These are phyloP conservation scores for Mesorhabditis belari DNA, from an alignment of 2,888 invertebrate species.

Conservation along the genomic window DNA sequence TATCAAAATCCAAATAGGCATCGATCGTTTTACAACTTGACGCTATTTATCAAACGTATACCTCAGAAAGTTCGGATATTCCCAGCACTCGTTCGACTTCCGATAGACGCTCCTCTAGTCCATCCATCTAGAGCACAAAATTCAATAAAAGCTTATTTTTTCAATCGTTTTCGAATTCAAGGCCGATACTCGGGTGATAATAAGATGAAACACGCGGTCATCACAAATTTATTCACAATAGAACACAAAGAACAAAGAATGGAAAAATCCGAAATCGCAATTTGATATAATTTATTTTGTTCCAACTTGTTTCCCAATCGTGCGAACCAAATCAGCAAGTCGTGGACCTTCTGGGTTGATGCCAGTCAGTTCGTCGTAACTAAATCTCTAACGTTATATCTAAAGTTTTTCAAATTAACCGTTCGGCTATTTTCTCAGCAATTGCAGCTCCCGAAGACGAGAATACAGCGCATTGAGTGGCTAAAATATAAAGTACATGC, in stretches of 20 bases:
- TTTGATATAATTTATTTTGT: background rate
- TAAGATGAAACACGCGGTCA: no score
- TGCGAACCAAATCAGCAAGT: background rate
- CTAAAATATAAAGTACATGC: conserved; percentile 22
- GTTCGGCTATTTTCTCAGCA: conserved; percentile 7
- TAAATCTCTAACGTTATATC: no score
- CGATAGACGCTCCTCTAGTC: background rate
- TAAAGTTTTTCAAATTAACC: no score
- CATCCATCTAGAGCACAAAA: background rate
- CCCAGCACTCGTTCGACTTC: background rate
- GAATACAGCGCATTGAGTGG: conserved; percentile 45
- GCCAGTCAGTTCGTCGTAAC: background rate
- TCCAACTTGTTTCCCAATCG: background rate
- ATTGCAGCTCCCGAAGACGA: conserved; percentile 15
- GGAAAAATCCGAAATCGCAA: background rate
- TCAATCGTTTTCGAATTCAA: no score
- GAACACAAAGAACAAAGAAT: background rate
- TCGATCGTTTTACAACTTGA: no score
- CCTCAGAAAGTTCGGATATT: background rate
- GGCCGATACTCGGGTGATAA: no score
- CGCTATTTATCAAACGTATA: no score
- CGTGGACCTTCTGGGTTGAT: background rate
- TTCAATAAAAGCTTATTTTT: background rate
- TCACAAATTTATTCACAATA: background rate
- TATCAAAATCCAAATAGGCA: no score